These are phyloP conservation scores for Emys orbicularis DNA, from an alignment of 2,797 vertebrate genomes.

Conservation along the genomic window DNA sequence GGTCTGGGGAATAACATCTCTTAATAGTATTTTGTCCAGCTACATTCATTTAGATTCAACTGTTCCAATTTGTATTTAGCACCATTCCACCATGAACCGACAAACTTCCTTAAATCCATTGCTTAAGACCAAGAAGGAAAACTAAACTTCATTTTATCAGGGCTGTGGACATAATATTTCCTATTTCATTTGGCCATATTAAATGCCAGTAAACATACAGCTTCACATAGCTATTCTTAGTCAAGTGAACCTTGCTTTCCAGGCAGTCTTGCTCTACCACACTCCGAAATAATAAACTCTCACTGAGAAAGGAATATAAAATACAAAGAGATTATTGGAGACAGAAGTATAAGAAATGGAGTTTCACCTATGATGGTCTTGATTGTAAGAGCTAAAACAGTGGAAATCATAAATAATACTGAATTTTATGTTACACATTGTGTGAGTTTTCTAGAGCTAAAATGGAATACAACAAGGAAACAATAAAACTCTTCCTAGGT, in stretches of 20 bases:
- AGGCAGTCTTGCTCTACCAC: conserved; percentile 16
- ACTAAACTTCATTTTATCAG: conserved; percentile 11
- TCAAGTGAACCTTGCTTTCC: conserved; percentile 55
- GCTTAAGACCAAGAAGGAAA: conserved; percentile 27
- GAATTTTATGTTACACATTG: conserved; percentile 62
- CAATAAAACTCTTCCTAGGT: conserved; percentile 56
- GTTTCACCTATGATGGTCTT: conserved; percentile 61
- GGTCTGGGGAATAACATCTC: background rate
- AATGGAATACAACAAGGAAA: conserved; percentile 64
- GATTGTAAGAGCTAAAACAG: conserved; percentile 49
- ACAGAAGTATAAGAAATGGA: conserved; percentile 53
- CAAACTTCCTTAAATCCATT: conserved; percentile 43
- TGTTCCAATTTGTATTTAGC: background rate
- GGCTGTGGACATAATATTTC: background rate
- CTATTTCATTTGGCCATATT: conserved; percentile 33
- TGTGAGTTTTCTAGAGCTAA: conserved; percentile 60
- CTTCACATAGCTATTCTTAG: conserved; percentile 42
- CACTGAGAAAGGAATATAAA: conserved; percentile 47
- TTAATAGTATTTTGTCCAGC: conserved; percentile 5
- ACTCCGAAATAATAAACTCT: conserved; percentile 53
- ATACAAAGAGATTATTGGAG: conserved; percentile 52
- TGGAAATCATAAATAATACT: conserved; percentile 69
- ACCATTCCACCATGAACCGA: background rate
- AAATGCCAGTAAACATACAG: conserved; percentile 18
- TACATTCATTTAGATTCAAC: conserved; percentile 21